Percentiles rank a stretch among this genome's conserved stretches.
Conservation (phyloP, 1,140 invertebrate genomes). For the Drosophila mauritiana region DNA sequence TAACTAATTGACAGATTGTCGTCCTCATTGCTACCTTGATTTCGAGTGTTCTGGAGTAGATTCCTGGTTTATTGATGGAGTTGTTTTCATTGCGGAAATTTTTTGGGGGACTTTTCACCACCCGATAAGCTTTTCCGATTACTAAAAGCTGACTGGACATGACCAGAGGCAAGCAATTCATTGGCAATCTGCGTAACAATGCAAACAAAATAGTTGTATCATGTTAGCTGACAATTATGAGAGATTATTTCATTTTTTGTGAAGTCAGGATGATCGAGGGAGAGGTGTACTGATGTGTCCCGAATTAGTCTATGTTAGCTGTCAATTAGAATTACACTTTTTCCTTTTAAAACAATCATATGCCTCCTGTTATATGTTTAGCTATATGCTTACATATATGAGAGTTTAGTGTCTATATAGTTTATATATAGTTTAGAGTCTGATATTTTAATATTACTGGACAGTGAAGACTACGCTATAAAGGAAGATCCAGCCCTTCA, state of each 20-base stretch:
- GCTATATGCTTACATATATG: no score
- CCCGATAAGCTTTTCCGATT: constrained; percentile 56
- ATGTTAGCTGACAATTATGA: constrained; percentile 28
- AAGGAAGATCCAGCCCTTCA: background rate
- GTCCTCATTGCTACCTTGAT: constrained; percentile 43
- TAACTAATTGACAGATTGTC: constrained; percentile 78
- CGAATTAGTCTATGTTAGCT: background rate
- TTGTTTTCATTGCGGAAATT: constrained; percentile 33
- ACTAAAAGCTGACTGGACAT: constrained; percentile 28
- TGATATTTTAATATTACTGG: background rate
- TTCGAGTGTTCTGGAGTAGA: constrained; percentile 38
- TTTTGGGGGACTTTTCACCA: background rate
- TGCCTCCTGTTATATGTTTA: no score
- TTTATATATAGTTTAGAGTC: no score
- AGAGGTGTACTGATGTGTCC: background rate
- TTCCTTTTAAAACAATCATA: background rate
- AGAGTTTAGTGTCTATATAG: no score
- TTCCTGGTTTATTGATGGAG: constrained; percentile 53
- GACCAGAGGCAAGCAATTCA: constrained; percentile 40
- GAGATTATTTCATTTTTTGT: constrained; percentile 4
- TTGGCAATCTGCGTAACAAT: constrained; percentile 48
- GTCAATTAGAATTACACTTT: background rate
- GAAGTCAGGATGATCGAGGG: constrained; percentile 9
- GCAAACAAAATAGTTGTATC: constrained; percentile 44
- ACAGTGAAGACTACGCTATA: background rate